These are phyloP conservation scores for Rhogogaster chlorosoma DNA, from an alignment of 2,888 invertebrate species.

Conservation along the genomic window DNA sequence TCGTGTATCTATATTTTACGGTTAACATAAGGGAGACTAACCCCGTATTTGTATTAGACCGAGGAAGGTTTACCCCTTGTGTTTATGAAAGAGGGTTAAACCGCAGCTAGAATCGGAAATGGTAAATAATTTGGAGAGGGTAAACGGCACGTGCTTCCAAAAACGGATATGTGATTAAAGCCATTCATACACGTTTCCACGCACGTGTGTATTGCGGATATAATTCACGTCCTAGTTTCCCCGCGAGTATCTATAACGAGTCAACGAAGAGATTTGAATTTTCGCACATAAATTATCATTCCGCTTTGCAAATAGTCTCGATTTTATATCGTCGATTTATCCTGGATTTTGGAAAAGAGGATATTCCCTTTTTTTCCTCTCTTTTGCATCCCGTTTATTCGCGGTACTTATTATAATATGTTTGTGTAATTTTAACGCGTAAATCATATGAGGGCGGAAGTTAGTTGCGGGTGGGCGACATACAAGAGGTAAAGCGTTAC, in stretches of 20 bases:
- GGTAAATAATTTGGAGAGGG: neutral
- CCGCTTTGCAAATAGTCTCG: too few species aligned
- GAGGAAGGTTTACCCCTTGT: neutral
- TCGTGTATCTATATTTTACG: neutral
- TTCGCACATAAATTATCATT: too few species aligned
- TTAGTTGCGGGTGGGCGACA: slow-evolving; percentile 23
- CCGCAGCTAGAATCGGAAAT: neutral
- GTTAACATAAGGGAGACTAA: neutral
- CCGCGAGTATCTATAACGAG: too few species aligned
- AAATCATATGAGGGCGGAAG: slow-evolving; percentile 37
- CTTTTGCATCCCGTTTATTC: too few species aligned
- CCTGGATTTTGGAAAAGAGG: too few species aligned
- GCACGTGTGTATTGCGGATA: neutral
- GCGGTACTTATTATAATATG: too few species aligned
- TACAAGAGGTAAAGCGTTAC: slow-evolving; percentile 4
- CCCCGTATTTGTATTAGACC: neutral
- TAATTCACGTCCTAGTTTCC: neutral
- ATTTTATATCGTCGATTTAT: too few species aligned
- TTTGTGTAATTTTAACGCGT: too few species aligned
- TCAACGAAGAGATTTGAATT: too few species aligned
- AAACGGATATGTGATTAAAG: slow-evolving; percentile 1
- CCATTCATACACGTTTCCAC: slow-evolving; percentile 1
- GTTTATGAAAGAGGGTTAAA: slow-evolving; percentile 1
- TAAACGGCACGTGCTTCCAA: neutral
- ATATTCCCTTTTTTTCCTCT: too few species aligned